Conservation (phyloP, 1,140 invertebrate species). For the Caenorhabditis brenneri region DNA sequence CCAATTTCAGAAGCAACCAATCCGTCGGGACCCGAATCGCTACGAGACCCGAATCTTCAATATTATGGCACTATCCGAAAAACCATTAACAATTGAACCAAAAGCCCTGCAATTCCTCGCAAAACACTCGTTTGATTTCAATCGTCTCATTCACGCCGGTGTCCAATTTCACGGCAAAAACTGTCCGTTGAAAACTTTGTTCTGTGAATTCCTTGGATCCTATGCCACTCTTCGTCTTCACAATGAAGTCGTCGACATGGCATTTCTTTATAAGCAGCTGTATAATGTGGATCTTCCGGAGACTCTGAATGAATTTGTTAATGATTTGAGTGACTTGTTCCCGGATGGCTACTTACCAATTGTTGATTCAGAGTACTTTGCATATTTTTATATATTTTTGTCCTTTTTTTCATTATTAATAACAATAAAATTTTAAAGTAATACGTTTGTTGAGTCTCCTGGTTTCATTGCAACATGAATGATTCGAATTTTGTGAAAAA, state of each 20-base stretch:
- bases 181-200: constrained; percentile 35
- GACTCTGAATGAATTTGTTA: constrained; percentile 32
- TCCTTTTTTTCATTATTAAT: too few species aligned
- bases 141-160: constrained; percentile 19
- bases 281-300: constrained; percentile 56
- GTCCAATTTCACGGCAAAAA: constrained; percentile 15
- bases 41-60: constrained; percentile 41
- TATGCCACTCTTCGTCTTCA: constrained; percentile 55
- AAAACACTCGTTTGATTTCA: constrained; percentile 52
- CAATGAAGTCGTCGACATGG: constrained; percentile 62
- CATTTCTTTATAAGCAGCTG: constrained; percentile 62
- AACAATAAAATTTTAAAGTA: too few species aligned
- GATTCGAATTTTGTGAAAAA: too few species aligned
- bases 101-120: constrained; percentile 42
- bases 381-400: too few species aligned
- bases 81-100: constrained; percentile 47
- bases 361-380: constrained; percentile 60
- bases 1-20: too few species aligned
- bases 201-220: constrained; percentile 56
- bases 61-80: constrained; percentile 43
- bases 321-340: constrained; percentile 28
- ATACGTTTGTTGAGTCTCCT: too few species aligned
- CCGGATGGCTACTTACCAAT: constrained; percentile 20
- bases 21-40: too few species aligned
- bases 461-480: too few species aligned